Evolutionary conservation across 2,888 invertebrate species (phyloP).

Genomic region (Toxonevra muliebris): DNA sequence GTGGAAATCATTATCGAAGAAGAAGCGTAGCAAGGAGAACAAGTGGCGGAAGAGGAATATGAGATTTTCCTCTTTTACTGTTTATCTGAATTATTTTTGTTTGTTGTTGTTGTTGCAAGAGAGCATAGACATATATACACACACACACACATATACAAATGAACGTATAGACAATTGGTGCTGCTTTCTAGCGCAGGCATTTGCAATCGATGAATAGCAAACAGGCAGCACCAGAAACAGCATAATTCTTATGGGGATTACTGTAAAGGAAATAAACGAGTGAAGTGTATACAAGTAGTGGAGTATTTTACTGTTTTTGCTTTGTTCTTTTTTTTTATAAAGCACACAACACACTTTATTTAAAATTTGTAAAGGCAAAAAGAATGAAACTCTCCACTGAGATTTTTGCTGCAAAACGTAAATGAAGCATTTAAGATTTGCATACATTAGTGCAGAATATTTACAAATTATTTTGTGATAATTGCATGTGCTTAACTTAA

Average conservation of each 20-base stretch:
- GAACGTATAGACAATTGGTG: not conserved
- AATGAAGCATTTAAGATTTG: conserved; percentile 53
- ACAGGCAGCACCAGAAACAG: too few species aligned
- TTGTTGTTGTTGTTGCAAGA: too few species aligned
- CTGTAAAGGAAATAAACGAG: conserved; percentile 4
- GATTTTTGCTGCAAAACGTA: conserved; percentile 32
- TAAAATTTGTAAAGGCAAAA: not conserved
- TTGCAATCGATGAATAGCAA: conserved; percentile 11
- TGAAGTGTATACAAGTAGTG: too few species aligned
- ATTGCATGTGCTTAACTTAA: too few species aligned
- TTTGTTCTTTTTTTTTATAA: too few species aligned
- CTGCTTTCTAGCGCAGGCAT: not conserved
- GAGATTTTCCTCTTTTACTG: conserved; percentile 2
- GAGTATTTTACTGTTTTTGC: too few species aligned
- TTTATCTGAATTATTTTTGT: not conserved
- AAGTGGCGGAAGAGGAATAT: conserved; percentile 2
- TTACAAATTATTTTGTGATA: not conserved
- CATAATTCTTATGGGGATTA: conserved; percentile 15
- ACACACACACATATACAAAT: not conserved
- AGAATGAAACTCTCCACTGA: not conserved
- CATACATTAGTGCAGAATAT: conserved; percentile 13
- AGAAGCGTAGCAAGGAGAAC: conserved; percentile 3
- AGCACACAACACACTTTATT: not conserved
- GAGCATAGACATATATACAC: not conserved
- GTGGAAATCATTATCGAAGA: conserved; percentile 41